Evolutionary conservation across 2,113 vertebrate genomes (phyloP), one percentile per base, ranked within the genome.

Genomic region (Glaucomys volans): DNA sequence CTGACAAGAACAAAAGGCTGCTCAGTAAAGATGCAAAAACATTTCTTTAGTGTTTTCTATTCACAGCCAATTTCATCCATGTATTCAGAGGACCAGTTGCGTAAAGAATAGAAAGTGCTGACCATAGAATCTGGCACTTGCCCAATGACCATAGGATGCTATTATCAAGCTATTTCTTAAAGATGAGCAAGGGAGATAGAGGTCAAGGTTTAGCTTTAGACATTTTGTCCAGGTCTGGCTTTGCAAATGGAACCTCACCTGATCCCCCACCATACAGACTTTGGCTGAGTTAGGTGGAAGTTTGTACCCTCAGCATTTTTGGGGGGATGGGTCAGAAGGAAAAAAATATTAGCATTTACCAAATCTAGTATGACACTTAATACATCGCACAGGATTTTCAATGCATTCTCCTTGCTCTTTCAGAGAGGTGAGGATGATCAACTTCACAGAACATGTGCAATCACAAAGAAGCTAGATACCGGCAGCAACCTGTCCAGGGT

Each of bases 91-190:
- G 28, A 11, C 28, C 28, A 42, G 9, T 5, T 76, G 62, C 30
- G n/a, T 67, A 86, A 69, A 86, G 47, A 93, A 42, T 40, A 10
- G 5, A 35, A 54, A 67, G 54, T 5, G 20, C 18, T 87, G 52
- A 17, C 2, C 44, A n/a, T 0, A 71, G 40, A 40, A 20, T 3
- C 10, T 37, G 8, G 35, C 26, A 71, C 28, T 2, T 0, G 16
- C 2, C 50, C 85, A 82, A 87, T 40, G 22, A 71, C 9, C 32
- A 37, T 3, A 26, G 4, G 37, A 52, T 47, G 88, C n/a, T 14
- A 32, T 37, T 26, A 52, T 6, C 32, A 17, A 7, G 87, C 16
- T 37, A 12, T 74, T 74, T 86, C 40, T 91, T 67, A 88, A 87
- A 77, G 62, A 87, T 11, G 72, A 66, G 2, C 52, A 54, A 54